Percentiles rank a stretch among this genome's conserved stretches.
Evolutionary conservation across 1,140 invertebrate genomes (phyloP).

Genomic region (Conus ventricosus): DNA sequence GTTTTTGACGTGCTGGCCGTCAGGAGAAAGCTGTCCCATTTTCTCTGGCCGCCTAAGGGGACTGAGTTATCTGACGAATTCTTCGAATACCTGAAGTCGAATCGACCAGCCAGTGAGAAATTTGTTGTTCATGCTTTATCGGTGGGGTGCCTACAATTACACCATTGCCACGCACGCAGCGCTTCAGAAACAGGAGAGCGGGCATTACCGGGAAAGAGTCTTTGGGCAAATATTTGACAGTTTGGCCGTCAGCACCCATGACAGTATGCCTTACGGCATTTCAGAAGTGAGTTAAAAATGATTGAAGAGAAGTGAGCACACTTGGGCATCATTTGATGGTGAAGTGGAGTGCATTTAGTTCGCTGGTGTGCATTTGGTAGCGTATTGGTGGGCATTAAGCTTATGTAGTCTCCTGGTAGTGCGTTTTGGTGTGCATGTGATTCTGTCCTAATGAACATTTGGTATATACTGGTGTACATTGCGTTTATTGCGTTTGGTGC

Average conservation of each 20-base stretch:
- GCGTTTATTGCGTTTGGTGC: too few relatives aligned
- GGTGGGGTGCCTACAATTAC: conserved; percentile 54
- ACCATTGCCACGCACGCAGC: conserved; percentile 40
- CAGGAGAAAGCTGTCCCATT: conserved; percentile 43
- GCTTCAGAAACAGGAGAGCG: conserved; percentile 16
- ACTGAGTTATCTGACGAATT: conserved; percentile 43
- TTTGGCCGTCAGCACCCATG: conserved; percentile 50
- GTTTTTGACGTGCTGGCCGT: conserved; percentile 54
- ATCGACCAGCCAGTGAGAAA: conserved; percentile 28
- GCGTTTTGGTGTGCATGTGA: too few relatives aligned
- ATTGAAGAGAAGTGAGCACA: background rate
- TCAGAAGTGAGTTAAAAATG: background rate
- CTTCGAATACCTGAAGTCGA: conserved; percentile 34
- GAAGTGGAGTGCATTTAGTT: too few relatives aligned
- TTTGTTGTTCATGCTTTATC: conserved; percentile 56
- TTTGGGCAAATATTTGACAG: conserved; percentile 58
- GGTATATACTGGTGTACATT: too few relatives aligned
- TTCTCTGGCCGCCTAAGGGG: conserved; percentile 52
- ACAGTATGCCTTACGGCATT: conserved; percentile 52
- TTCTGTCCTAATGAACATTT: too few relatives aligned
- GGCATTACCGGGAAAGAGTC: conserved; percentile 43
- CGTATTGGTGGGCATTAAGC: too few relatives aligned
- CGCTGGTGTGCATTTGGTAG: too few relatives aligned
- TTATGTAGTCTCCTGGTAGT: too few relatives aligned
- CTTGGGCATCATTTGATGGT: too few relatives aligned